Percentiles rank a stretch among this genome's conserved stretches.
These are phyloP conservation scores for Brotula barbata DNA, from an alignment of 2,797 vertebrate genomes.

Conservation along the genomic window DNA sequence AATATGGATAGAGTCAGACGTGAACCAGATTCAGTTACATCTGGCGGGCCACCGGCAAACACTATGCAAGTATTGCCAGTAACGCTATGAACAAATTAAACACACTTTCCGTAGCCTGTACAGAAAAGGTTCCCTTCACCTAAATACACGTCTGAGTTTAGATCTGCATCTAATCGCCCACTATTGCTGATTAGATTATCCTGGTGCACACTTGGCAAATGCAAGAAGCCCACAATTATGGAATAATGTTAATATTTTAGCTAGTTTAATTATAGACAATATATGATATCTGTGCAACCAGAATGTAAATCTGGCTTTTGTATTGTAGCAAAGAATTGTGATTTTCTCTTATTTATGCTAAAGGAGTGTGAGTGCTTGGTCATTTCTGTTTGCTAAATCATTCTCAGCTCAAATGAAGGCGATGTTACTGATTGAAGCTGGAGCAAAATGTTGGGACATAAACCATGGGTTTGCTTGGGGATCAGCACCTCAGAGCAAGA, in stretches of 20 bases:
- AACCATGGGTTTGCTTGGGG: too few relatives aligned
- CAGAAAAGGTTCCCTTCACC: not conserved
- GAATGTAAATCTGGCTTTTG: not conserved
- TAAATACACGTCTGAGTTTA: not conserved
- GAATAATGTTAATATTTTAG: not conserved
- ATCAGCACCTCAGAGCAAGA: too few relatives aligned
- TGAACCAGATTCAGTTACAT: slow-evolving; percentile 43
- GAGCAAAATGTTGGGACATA: not conserved
- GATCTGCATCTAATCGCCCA: not conserved
- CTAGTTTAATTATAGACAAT: not conserved
- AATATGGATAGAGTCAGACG: slow-evolving; percentile 44
- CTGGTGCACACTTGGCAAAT: not conserved
- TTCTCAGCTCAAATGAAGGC: slow-evolving; percentile 10
- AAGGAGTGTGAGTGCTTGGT: slow-evolving; percentile 24
- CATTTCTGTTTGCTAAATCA: slow-evolving; percentile 4
- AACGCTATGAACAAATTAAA: slow-evolving; percentile 28
- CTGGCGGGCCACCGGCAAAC: slow-evolving; percentile 23
- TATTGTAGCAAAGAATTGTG: too few relatives aligned
- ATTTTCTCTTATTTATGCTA: not conserved
- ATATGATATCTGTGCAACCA: not conserved
- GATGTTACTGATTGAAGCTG: slow-evolving; percentile 14
- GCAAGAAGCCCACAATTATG: not conserved
- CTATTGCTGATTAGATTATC: not conserved
- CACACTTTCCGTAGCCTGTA: slow-evolving; percentile 16
- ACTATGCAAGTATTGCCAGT: slow-evolving; percentile 43